Evolutionary conservation across 2,888 invertebrate genomes (phyloP), one percentile per base, ranked within the genome.

Genomic region (Platycheirus rosarum): DNA sequence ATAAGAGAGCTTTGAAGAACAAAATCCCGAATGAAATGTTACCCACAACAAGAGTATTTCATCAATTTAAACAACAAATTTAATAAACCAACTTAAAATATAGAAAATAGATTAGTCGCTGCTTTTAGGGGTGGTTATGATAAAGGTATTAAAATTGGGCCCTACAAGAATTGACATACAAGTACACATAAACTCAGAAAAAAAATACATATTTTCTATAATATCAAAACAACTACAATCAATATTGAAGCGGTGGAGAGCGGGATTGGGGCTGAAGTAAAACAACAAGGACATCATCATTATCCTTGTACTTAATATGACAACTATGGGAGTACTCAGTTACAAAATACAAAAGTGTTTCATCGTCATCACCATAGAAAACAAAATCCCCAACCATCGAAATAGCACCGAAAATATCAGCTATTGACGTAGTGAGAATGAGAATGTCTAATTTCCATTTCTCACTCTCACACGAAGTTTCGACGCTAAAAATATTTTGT

Each of bases 331-430:
- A 74, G 65, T 57, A 49, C 69, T 69, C 40, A 46, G 62, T 63
- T 69, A 55, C 69, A 76, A 69, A 62, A 69, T 69, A 55, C 69
- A 76, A 69, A 62, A 69, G 69, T 69, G 62, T 55, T 69, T 63
- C 55, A 68, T 76, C 75, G 62, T 53, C 62, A 68, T 44, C 68
- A 53, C 42, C 20, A 48, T 57, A 20, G 44, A 48, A 53, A 48
- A 23, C 7, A 40, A 42, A 60, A 60, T 42, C 26, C 57, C 26
- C 42, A 32, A 4, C 23, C 23, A n/a, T n/a, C n/a, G n/a, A n/a
- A n/a, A n/a, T n/a, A n/a, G n/a, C n/a, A n/a, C n/a, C n/a, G n/a
- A n/a, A n/a, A n/a, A n/a, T n/a, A n/a, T n/a, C n/a, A n/a, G n/a
- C n/a, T n/a, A n/a, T n/a, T n/a, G n/a, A n/a, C n/a, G n/a, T n/a